A percentile compares a stretch with the other conserved stretches of the same genome.
Evolutionary conservation across 1,140 invertebrate genomes (phyloP).

Genomic region (Ceratoteleas bidentatus): DNA sequence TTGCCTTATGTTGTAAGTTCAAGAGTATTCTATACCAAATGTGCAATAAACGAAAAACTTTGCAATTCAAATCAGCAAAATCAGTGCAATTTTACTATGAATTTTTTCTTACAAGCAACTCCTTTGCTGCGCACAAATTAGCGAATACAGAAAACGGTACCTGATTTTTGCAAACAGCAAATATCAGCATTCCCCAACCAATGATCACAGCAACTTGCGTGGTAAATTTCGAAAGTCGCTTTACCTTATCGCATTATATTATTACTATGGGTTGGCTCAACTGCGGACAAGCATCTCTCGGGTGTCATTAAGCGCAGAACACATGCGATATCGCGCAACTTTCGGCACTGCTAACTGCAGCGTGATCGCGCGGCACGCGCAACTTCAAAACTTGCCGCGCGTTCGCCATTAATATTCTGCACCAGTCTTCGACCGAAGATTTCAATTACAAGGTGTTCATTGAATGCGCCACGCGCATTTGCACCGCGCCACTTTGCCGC

Average conservation of each 20-base stretch:
- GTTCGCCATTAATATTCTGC: constrained; percentile 57
- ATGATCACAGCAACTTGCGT: too few species aligned
- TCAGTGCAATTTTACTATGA: constrained; percentile 29
- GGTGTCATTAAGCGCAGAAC: constrained; percentile 51
- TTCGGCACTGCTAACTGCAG: constrained; percentile 30
- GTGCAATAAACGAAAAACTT: too few species aligned
- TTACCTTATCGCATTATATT: constrained; percentile 45
- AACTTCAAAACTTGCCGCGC: constrained; percentile 52
- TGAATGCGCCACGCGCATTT: constrained; percentile 49
- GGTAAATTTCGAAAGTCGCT: constrained; percentile 40
- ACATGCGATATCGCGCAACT: constrained; percentile 53
- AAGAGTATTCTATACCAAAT: too few species aligned
- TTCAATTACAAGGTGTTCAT: constrained; percentile 67
- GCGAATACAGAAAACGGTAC: too few species aligned
- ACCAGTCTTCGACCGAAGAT: constrained; percentile 49
- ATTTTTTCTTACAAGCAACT: too few species aligned
- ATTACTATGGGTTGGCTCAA: constrained; percentile 49
- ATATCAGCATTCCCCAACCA: too few species aligned
- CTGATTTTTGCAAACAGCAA: too few species aligned
- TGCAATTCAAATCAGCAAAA: too few species aligned
- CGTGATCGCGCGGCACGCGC: constrained; percentile 56
- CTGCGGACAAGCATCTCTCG: constrained; percentile 52
- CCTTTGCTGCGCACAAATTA: too few species aligned
- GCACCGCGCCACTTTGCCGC: constrained; percentile 15
- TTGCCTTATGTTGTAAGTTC: too few species aligned